Base-by-base conservation (phyloP, 2,888 invertebrate species). In the Acleris holmiana region DNA sequence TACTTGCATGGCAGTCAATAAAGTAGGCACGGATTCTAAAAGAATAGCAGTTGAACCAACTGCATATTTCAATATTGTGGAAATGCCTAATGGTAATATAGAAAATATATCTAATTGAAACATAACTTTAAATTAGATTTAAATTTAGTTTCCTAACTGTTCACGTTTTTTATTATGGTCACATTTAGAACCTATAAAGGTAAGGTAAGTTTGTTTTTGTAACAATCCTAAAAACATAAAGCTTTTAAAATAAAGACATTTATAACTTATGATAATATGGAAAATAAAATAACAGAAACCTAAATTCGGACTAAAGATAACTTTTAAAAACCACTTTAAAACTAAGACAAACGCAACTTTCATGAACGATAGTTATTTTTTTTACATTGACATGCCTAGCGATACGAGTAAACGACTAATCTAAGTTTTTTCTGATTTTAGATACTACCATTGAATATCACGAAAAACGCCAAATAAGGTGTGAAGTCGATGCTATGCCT, bases 1-100 rank as follows among this genome's bases (percentile, higher is more conserved):
- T 54, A 70, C 73, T 60, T 89, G 89, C 67, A 73, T 64, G 70
- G 86, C 85, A 0, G 63, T 23, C 7, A 88, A 85, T 56, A n/a
- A 18, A 3, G 0, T 57, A 5, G 85, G 79, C 3, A 46, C 54
- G 2, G 67, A 69, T 44, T 49, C 48, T 1, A 54, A 68, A 55
- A 60, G 46, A 48, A 57, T 80, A 19, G 21, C 70, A 44, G 72
- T 84, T 19, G 62, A 70, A 70, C 74, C 73, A 3, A 67, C 40
- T 1, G 72, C 67, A 2, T 75, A 70, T 59, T 75, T 82, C 19
- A 71, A 72, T 19, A 40, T 79, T 4, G 29, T 76, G 5, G 72
- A 76, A 54, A 44, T 19, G 19, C 80, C 79, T 3, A 68, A 70
- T 69, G 76, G 82, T 82, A 75, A 67, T 5, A 18, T 23, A 35